A percentile compares a stretch with the other conserved stretches of the same genome.
These are phyloP conservation scores for Doris montereyensis DNA, from an alignment of 2,888 invertebrate species.

Conservation along the genomic window DNA sequence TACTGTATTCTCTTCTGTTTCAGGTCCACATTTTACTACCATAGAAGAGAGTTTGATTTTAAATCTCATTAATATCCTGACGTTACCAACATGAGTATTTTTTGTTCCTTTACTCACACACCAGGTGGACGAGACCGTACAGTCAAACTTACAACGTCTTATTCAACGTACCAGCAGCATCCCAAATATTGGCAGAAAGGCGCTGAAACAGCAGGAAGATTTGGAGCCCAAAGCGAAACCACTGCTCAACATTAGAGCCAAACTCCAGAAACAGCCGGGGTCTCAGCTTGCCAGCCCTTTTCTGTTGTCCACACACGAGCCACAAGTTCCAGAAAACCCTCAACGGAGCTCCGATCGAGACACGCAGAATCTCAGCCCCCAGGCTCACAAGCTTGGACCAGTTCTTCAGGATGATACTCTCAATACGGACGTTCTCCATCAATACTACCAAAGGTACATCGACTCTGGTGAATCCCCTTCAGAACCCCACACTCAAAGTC, in stretches of 20 bases:
- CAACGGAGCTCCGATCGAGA: background rate
- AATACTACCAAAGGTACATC: slow-evolving; percentile 46
- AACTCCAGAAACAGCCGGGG: slow-evolving; percentile 20
- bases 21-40: no score
- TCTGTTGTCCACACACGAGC: background rate
- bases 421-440: slow-evolving; percentile 47
- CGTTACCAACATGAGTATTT: no score
- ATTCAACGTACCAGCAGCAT: slow-evolving; percentile 55
- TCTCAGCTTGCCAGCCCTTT: slow-evolving; percentile 29
- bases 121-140: slow-evolving; percentile 54
- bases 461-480: no score
- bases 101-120: background rate
- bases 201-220: slow-evolving; percentile 35
- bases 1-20: no score
- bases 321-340: background rate
- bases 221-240: slow-evolving; percentile 41
- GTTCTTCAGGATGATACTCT: slow-evolving; percentile 36
- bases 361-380: slow-evolving; percentile 4
- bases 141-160: slow-evolving; percentile 54
- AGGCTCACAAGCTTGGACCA: slow-evolving; percentile 41
- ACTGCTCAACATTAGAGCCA: slow-evolving; percentile 30
- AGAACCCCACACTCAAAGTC: no score
- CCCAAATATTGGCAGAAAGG: slow-evolving; percentile 53
- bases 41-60: no score
- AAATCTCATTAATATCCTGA: no score